Conservation (phyloP, 2,113 vertebrate species). For the Eretmochelys imbricata region DNA sequence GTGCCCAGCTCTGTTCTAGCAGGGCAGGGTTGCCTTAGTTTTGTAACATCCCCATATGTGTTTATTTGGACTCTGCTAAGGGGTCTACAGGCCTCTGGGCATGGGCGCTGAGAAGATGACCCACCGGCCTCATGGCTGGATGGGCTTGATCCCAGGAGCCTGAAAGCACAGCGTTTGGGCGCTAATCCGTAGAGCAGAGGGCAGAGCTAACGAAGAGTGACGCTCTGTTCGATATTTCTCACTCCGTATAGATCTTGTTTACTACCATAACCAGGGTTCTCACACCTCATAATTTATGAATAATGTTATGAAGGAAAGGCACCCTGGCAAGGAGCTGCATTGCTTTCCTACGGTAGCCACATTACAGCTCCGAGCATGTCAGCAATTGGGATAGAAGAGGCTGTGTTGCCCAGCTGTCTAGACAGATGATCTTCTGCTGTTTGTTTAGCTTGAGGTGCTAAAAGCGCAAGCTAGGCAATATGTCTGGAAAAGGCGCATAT, state of each 20-base stretch:
- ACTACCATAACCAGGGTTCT: not conserved
- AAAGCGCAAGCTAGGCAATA: not conserved
- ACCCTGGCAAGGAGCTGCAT: not conserved
- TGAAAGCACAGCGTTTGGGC: not conserved
- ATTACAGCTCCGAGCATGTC: not conserved
- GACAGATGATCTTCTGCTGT: conserved; percentile 6
- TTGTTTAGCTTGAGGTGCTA: conserved; percentile 9
- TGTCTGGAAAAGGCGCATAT: not conserved
- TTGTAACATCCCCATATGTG: not conserved
- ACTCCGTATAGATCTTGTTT: not conserved
- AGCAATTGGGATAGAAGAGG: not conserved
- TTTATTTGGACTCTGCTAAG: not conserved
- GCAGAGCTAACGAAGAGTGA: not conserved
- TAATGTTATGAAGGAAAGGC: not conserved
- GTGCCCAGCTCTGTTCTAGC: not conserved
- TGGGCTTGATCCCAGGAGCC: not conserved
- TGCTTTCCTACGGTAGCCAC: not conserved
- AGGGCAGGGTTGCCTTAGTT: not conserved
- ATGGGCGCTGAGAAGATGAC: not conserved
- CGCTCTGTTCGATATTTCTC: not conserved
- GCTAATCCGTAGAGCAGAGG: not conserved
- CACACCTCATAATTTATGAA: fast-evolving
- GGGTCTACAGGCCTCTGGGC: not conserved
- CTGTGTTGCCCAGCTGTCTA: not conserved
- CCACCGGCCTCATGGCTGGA: not conserved